phyloP scores from a whole-genome alignment of 2,888 invertebrate species.

The Heliconius ismenius region DNA sequence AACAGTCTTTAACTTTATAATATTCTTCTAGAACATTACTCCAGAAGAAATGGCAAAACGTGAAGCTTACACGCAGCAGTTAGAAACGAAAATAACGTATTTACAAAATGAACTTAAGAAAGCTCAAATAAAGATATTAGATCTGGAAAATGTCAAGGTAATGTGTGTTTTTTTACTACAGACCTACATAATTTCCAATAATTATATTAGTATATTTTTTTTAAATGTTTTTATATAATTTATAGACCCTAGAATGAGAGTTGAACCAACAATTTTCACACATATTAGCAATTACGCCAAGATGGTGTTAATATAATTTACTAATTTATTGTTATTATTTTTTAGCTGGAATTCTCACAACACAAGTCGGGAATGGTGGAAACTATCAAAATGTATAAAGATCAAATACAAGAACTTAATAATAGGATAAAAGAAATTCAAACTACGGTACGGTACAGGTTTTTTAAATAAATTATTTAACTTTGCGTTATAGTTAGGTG shows the following conservation, averaged over 20 bases:
- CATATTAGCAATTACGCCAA: background rate
- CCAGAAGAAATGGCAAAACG: slow-evolving; percentile 58
- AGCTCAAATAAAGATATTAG: slow-evolving; percentile 75
- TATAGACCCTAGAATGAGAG: no score
- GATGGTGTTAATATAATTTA: background rate
- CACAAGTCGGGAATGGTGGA: slow-evolving; percentile 63
- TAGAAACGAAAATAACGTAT: slow-evolving; percentile 59
- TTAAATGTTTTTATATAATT: no score
- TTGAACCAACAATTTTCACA: background rate
- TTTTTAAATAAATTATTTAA: background rate
- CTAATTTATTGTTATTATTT: background rate
- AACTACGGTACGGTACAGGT: slow-evolving; percentile 57
- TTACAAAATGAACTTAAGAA: slow-evolving; percentile 67
- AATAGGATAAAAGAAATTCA: slow-evolving; percentile 64
- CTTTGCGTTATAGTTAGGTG: background rate
- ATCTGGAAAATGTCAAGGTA: slow-evolving; percentile 60
- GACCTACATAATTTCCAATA: background rate
- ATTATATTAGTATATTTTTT: no score
- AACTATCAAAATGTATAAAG: slow-evolving; percentile 62
- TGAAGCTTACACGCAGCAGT: slow-evolving; percentile 54
- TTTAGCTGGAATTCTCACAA: slow-evolving; percentile 68
- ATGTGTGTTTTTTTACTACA: background rate
- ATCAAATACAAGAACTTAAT: slow-evolving; percentile 67
- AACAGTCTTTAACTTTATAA: no score
- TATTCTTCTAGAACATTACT: slow-evolving; percentile 51